These are phyloP conservation scores for Monodelphis domestica DNA, from an alignment of 2,797 vertebrate species.

Conservation along the genomic window DNA sequence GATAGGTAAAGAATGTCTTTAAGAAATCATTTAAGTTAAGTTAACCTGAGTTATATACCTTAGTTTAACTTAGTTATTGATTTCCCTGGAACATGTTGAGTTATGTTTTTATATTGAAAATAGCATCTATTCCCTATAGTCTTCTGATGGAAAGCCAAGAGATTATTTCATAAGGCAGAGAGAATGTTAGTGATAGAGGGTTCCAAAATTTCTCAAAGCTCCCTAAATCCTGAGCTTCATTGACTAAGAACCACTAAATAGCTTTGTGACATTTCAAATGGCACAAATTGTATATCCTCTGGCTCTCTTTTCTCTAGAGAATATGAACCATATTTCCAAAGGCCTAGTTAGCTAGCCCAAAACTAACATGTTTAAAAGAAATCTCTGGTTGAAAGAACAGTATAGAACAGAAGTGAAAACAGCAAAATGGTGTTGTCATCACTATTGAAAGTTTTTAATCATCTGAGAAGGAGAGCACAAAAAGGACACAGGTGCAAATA, in stretches of 20 bases:
- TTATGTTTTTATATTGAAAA: constrained; percentile 12
- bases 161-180: not conserved
- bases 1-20: not conserved
- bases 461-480: not conserved
- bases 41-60: not conserved
- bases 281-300: not conserved
- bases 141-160: not conserved
- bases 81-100: not conserved
- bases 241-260: not conserved
- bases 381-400: constrained; percentile 28
- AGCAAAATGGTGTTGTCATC: not conserved
- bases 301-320: not conserved
- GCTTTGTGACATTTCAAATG: not conserved
- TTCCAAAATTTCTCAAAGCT: not conserved
- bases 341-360: not conserved
- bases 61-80: not conserved
- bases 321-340: constrained; percentile 22
- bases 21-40: not conserved
- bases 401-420: not conserved
- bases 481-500: not conserved
- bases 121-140: not conserved
- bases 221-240: not conserved
- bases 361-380: not conserved
- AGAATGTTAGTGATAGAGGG: not conserved
- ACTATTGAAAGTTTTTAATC: not conserved